Percentiles rank a stretch among this genome's conserved stretches.
These are phyloP conservation scores for Metopolophium dirhodum DNA, from an alignment of 1,140 invertebrate genomes.

Conservation along the genomic window DNA sequence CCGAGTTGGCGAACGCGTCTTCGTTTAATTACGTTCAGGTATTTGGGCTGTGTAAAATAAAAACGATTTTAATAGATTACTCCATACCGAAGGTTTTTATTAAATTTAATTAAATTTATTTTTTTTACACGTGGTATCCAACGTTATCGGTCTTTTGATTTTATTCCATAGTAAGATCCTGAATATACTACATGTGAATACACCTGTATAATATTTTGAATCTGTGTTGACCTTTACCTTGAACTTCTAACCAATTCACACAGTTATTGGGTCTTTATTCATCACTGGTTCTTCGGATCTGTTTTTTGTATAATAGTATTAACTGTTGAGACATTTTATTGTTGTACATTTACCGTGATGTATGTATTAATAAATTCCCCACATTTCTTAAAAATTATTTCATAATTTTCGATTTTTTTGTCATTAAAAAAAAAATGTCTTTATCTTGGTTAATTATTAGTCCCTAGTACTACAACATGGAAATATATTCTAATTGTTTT, in stretches of 20 bases:
- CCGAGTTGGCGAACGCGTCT: rapidly evolving
- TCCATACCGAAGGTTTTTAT: neutral
- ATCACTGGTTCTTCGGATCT: neutral
- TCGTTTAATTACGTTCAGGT: neutral
- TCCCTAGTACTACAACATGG: neutral
- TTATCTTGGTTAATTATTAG: no score
- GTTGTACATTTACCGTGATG: no score
- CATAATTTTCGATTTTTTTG: no score
- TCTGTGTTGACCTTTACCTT: neutral
- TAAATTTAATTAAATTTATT: no score
- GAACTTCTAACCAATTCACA: neutral
- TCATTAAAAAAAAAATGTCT: no score
- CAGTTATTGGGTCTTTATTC: neutral
- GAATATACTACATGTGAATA: neutral
- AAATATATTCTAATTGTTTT: neutral
- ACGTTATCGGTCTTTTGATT: neutral
- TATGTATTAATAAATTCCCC: no score
- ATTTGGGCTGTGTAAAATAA: neutral
- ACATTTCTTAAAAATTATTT: no score
- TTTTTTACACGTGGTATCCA: neutral
- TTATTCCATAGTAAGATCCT: neutral
- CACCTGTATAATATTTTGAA: neutral
- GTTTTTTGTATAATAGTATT: neutral
- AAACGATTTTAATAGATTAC: neutral
- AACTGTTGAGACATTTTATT: neutral